Evolutionary conservation across 1,140 invertebrate species (phyloP).

Genomic region (Drosophila sulfurigaster): DNA sequence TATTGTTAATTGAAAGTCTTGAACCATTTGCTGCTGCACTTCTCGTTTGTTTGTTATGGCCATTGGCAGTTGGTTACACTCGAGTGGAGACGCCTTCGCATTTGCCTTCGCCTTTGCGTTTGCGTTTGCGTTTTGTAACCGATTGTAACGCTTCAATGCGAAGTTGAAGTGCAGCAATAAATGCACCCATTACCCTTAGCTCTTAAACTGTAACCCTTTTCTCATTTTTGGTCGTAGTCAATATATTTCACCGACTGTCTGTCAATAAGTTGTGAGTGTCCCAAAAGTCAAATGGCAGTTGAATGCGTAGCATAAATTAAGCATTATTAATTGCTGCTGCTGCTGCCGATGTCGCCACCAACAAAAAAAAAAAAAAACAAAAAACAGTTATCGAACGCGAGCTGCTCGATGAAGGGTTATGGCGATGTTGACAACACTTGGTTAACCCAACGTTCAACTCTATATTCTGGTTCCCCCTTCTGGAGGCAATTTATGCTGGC

Average conservation of each 20-base stretch:
- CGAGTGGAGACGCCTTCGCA: constrained; percentile 45
- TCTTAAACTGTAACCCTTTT: constrained; percentile 59
- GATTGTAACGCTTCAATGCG: constrained; percentile 77
- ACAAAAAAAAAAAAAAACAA: no score
- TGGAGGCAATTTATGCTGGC: constrained; percentile 31
- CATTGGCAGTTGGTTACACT: constrained; percentile 54
- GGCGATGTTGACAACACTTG: constrained; percentile 71
- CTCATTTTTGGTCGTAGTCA: background rate
- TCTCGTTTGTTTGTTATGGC: background rate
- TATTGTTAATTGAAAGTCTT: constrained; percentile 47
- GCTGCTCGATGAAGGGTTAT: constrained; percentile 68
- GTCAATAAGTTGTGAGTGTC: constrained; percentile 71
- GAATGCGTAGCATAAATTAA: constrained; percentile 79
- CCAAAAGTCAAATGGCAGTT: constrained; percentile 69
- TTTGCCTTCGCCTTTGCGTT: constrained; percentile 26
- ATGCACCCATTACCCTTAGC: constrained; percentile 7
- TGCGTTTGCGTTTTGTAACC: constrained; percentile 48
- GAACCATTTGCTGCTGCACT: background rate
- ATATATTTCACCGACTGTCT: constrained; percentile 10
- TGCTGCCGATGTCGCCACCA: constrained; percentile 43
- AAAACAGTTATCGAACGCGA: no score
- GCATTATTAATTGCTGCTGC: constrained; percentile 78
- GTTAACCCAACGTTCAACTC: background rate
- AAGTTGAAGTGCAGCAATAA: constrained; percentile 70
- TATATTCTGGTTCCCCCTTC: background rate